Evolutionary conservation across 2,797 vertebrate genomes (phyloP), one percentile per base, ranked within the genome.

Genomic region (Aplochiton taeniatus): DNA sequence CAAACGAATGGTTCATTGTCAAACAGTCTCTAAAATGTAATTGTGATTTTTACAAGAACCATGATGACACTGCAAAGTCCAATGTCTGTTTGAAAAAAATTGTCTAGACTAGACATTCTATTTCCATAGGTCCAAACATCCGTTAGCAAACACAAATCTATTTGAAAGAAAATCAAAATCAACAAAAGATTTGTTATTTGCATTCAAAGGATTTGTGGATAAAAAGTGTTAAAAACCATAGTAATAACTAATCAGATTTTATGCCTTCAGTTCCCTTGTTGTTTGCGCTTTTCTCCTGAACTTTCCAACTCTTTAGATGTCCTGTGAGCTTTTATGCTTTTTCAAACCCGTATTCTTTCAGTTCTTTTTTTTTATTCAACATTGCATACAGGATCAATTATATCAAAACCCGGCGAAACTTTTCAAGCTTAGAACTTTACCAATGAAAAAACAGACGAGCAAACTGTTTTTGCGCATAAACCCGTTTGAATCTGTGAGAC

Each of bases 191-290:
- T 73, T 71, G 65, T 83, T 69, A 68, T 67, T 65, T 58, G 68
- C 72, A 70, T 87, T 83, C 76, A 89, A 87, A 85, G 70, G 69
- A 77, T 66, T 82, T 83, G 86, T 83, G 83, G 83, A 86, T 85
- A 84, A 76, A 88, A 89, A 83, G 11, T 11, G 57, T 46, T 75
- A 68, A 74, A 75, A 65, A 83, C 77, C 87, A 89, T 85, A 88
- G 80, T 91, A 60, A 79, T 64, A 86, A 88, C 81, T 92, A 92
- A 93, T 92, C 84, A 90, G 91, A 93, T 93, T 93, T 91, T 82
- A 87, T 91, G 89, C 88, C 87, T 89, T 87, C 68, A 47, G 80
- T 87, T 80, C 81, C n/a, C n/a, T 69, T 73, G 79, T 87, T 85
- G 76, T 81, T 88, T 65, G 82, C 86, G 88, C 87, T 70, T 90